A percentile compares a stretch with the other conserved stretches of the same genome.
Evolutionary conservation across 2,888 invertebrate genomes (phyloP).

Genomic region (Nymphalis polychloros): DNA sequence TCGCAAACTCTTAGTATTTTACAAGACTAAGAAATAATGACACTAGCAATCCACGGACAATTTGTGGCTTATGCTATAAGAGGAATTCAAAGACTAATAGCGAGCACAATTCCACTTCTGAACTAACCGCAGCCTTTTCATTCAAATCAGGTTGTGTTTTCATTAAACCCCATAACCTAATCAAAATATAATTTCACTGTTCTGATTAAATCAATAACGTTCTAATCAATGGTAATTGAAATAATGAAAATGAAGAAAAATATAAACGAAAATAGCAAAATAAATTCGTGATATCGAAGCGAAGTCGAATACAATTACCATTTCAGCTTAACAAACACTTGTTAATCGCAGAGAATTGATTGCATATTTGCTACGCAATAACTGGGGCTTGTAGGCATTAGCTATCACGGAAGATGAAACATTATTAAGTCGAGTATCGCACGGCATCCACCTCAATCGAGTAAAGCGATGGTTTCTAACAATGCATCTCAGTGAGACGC

Average conservation of each 20-base stretch:
- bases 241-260: not conserved
- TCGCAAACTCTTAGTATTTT: constrained; percentile 58
- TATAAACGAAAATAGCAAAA: constrained; percentile 1
- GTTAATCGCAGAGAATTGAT: constrained; percentile 47
- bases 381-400: constrained; percentile 64
- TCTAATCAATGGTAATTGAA: not conserved
- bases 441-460: constrained; percentile 72
- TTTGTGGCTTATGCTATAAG: constrained; percentile 67
- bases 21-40: constrained; percentile 57
- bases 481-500: constrained; percentile 63
- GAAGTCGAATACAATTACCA: constrained; percentile 15
- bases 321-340: constrained; percentile 29
- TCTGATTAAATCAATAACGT: not conserved
- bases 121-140: constrained; percentile 56
- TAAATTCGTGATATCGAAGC: constrained; percentile 1
- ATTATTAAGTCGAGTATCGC: constrained; percentile 65
- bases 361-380: constrained; percentile 63
- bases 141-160: constrained; percentile 3
- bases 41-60: constrained; percentile 53
- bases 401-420: constrained; percentile 61
- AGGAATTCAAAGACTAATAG: constrained; percentile 60
- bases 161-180: not conserved
- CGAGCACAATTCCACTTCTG: constrained; percentile 70
- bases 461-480: constrained; percentile 61
- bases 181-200: not conserved